Evolutionary conservation across 1,140 invertebrate genomes (phyloP).

Genomic region (Hyles vespertilio): DNA sequence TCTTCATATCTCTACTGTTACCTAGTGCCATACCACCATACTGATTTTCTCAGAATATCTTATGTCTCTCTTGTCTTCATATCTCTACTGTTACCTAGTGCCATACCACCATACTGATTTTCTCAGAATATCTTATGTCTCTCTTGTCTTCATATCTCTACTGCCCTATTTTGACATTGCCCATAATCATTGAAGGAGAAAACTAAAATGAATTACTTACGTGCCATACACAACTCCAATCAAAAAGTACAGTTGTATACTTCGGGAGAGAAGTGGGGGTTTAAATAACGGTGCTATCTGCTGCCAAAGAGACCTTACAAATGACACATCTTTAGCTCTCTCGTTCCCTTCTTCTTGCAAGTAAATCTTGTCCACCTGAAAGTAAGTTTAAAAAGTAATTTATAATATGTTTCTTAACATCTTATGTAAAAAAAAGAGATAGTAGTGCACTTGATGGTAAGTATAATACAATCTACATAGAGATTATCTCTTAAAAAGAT

Average conservation of each 20-base stretch:
- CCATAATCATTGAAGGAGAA: neutral
- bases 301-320: slow-evolving; percentile 33
- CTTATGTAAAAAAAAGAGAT: neutral
- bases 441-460: too few species aligned
- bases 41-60: too few species aligned
- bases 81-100: too few species aligned
- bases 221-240: slow-evolving; percentile 34
- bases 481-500: too few species aligned
- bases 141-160: neutral
- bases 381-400: neutral
- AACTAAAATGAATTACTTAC: slow-evolving; percentile 17
- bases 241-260: slow-evolving; percentile 35
- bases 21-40: too few species aligned
- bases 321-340: slow-evolving; percentile 10
- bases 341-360: slow-evolving; percentile 28
- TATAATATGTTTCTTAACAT: neutral
- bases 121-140: too few species aligned
- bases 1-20: neutral
- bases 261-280: slow-evolving; percentile 39
- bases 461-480: neutral
- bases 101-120: too few species aligned
- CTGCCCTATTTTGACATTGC: neutral
- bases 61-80: too few species aligned
- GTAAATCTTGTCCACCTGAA: slow-evolving; percentile 28
- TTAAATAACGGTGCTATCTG: slow-evolving; percentile 56